A percentile compares a stretch with the other conserved stretches of the same genome.
Conservation (phyloP, 2,888 invertebrate genomes). For the Bombyx huttoni region DNA sequence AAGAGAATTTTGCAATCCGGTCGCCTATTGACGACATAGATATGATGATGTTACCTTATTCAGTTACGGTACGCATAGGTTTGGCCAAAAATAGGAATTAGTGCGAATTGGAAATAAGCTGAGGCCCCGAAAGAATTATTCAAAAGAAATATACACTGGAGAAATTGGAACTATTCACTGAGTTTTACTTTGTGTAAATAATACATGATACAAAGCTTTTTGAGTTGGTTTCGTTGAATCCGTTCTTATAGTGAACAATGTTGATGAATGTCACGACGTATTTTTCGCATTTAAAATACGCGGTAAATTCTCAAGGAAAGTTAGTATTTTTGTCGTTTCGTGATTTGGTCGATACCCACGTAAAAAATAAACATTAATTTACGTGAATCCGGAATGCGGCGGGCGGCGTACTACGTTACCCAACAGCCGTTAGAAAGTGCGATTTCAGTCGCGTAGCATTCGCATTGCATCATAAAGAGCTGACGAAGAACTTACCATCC, state of each 20-base stretch:
- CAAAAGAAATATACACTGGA: too few species aligned
- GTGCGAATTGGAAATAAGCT: too few species aligned
- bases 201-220: background rate
- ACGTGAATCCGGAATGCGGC: conserved; percentile 29
- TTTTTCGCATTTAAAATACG: background rate
- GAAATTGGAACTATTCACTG: too few species aligned
- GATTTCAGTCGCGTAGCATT: conserved; percentile 43
- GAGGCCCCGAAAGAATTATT: too few species aligned
- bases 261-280: background rate
- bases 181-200: too few species aligned
- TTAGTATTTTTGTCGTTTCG: background rate
- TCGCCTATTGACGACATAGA: too few species aligned
- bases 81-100: too few species aligned
- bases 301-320: background rate
- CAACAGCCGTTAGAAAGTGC: conserved; percentile 53
- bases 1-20: too few species aligned
- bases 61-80: too few species aligned
- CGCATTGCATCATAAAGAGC: conserved; percentile 40
- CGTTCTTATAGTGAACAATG: background rate
- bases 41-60: too few species aligned
- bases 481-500: conserved; percentile 8
- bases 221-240: background rate
- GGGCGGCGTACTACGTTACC: conserved; percentile 38
- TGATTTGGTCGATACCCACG: background rate
- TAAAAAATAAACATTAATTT: conserved; percentile 19